Percentiles rank a stretch among this genome's conserved stretches.
These are phyloP conservation scores for Epizoanthus stellaris DNA, from an alignment of 92 coral and sea anemone genomes.

Conservation along the genomic window DNA sequence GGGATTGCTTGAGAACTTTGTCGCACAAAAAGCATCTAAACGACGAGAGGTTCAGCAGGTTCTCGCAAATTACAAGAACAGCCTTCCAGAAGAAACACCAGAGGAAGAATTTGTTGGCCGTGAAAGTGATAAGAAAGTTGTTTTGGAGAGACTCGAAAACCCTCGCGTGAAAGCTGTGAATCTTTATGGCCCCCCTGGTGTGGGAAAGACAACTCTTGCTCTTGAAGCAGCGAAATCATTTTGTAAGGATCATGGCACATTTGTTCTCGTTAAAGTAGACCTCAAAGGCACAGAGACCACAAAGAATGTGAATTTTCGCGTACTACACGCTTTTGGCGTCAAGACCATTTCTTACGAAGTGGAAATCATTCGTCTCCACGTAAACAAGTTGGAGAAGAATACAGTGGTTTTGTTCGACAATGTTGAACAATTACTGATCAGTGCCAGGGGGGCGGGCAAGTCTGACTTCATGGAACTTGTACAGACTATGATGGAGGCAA, in stretches of 20 bases:
- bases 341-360: conserved; percentile 2
- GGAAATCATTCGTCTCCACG: conserved; percentile 16
- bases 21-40: conserved; percentile 51
- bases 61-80: conserved; percentile 23
- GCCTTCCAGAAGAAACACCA: conserved; percentile 7
- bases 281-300: conserved; percentile 15
- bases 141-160: conserved; percentile 38
- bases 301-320: neutral
- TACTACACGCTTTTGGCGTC: conserved; percentile 18
- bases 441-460: neutral
- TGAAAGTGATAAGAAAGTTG: conserved; percentile 43
- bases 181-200: conserved; percentile 74
- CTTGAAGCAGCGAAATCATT: conserved; percentile 25
- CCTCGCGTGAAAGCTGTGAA: conserved; percentile 42
- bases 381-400: neutral
- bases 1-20: conserved; percentile 26
- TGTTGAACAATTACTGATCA: conserved; percentile 60
- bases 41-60: conserved; percentile 30
- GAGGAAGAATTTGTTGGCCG: conserved; percentile 52
- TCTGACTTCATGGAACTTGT: conserved; percentile 40
- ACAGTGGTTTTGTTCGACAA: conserved; percentile 68
- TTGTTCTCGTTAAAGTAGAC: neutral
- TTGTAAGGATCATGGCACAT: neutral
- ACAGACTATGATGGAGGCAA: conserved; percentile 9
- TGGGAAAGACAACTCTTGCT: conserved; percentile 82